Base-by-base conservation (phyloP, 2,888 invertebrate genomes). In the Oxyteleia sp. region DNA sequence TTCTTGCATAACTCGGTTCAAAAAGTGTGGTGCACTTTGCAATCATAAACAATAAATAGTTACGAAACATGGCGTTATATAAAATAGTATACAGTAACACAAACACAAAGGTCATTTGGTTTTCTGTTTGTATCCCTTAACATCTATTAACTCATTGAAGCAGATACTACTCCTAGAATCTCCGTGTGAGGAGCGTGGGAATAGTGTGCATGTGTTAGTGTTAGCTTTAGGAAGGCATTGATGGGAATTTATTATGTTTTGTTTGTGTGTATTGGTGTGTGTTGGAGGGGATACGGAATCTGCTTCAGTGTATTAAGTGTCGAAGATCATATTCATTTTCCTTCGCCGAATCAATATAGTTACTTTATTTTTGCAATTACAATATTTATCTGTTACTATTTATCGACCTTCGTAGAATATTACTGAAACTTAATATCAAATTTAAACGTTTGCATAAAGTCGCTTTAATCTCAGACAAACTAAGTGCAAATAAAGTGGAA, bases 11-110 rank as follows among this genome's bases (percentile, higher is more conserved):
- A 43, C 45, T 51, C 45, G 45, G 32, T 53, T 53, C 32, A 41
- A 7, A 63, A 11, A 20, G 55, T 61, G 61, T 61, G 63, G 63
- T 69, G 69, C 69, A 71, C 78, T 78, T 69, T 10, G 18, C 35
- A 78, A 45, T 32, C 68, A 78, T 53, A 68, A 69, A 78, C 43
- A 61, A 64, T 57, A 59, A 55, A 57, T 26, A 49, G 15, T 23
- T 51, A 66, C 18, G 59, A 76, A 49, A 57, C 20, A 45, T 15
- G 26, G 16, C 49, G 53, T 13, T 23, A 29, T 43, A n/a, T 11
- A 20, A 63, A 72, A 72, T 72, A 63, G 38, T 43, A 26, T 16
- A 8, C 8, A 16, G 15, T 49, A 59, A 51, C 38, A 51, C 32
- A 43, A 45, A 68, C 32, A 20, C 20, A 68, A 69, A 57, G 57